Percentiles rank a stretch among this genome's conserved stretches.
phyloP scores from a whole-genome alignment of 2,113 vertebrate genomes.

The Rallus limicola region DNA sequence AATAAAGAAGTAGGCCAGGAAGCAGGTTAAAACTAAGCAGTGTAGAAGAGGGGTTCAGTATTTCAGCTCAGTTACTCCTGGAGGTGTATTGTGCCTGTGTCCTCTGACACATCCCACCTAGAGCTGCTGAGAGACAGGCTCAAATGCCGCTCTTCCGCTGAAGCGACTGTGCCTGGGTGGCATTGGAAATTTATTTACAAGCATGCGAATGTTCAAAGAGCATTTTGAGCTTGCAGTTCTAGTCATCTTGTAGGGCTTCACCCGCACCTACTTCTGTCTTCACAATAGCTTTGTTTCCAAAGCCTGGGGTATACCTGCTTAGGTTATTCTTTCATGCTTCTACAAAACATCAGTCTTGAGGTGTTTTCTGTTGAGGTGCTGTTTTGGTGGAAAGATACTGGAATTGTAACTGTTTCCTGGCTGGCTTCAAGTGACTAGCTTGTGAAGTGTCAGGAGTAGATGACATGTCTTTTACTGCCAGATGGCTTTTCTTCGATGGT shows the following conservation, averaged over 20 bases:
- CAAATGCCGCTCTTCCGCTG: not conserved
- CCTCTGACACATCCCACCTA: accelerated
- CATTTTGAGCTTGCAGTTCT: not conserved
- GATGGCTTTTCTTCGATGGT: not conserved
- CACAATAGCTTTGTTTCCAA: not conserved
- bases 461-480: accelerated
- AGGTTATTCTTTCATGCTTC: not conserved
- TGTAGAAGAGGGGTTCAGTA: not conserved
- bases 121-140: accelerated
- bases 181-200: not conserved
- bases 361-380: not conserved
- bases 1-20: not conserved
- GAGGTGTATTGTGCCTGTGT: not conserved
- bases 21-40: not conserved
- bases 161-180: not conserved
- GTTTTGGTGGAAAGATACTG: not conserved
- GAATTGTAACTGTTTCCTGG: not conserved
- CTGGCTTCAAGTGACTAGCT: not conserved
- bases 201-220: accelerated
- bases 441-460: not conserved
- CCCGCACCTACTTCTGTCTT: not conserved
- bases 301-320: not conserved
- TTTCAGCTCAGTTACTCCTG: not conserved
- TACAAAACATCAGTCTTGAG: accelerated
- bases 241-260: not conserved